Evolutionary conservation across 1,140 invertebrate species (phyloP).

Genomic region (Drosophila oshimai): DNA sequence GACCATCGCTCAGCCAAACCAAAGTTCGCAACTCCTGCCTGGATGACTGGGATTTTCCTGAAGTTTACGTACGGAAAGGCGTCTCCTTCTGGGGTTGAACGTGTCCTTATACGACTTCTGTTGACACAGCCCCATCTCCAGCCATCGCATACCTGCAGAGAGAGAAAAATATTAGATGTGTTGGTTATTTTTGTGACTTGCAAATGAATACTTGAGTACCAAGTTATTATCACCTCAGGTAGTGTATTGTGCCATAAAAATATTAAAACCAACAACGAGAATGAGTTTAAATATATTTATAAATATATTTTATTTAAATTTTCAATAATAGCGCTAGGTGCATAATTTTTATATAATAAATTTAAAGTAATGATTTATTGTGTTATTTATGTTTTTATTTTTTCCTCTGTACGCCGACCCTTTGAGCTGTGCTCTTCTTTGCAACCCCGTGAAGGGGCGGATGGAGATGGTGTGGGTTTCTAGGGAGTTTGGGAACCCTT

Average conservation of each 20-base stretch:
- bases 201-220: not conserved
- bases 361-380: too few relatives aligned
- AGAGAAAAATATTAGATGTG: not conserved
- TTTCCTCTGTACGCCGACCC: not conserved
- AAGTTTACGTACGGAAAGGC: not conserved
- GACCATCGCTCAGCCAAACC: not conserved
- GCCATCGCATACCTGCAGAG: not conserved
- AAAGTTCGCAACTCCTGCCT: conserved; percentile 10
- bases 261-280: too few relatives aligned
- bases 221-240: not conserved
- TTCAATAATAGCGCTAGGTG: too few relatives aligned
- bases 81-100: conserved; percentile 29
- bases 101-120: conserved; percentile 69
- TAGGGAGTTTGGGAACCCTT: not conserved
- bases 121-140: conserved; percentile 23
- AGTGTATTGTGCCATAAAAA: too few relatives aligned
- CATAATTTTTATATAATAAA: too few relatives aligned
- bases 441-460: conserved; percentile 11
- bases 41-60: conserved; percentile 3
- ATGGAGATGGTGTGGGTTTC: not conserved
- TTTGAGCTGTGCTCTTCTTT: not conserved
- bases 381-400: too few relatives aligned
- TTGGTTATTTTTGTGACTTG: not conserved
- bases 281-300: too few relatives aligned
- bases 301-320: too few relatives aligned